Percentiles rank a stretch among this genome's conserved stretches.
These are phyloP conservation scores for Eumeta japonica DNA, from an alignment of 1,140 invertebrate species.

Conservation along the genomic window DNA sequence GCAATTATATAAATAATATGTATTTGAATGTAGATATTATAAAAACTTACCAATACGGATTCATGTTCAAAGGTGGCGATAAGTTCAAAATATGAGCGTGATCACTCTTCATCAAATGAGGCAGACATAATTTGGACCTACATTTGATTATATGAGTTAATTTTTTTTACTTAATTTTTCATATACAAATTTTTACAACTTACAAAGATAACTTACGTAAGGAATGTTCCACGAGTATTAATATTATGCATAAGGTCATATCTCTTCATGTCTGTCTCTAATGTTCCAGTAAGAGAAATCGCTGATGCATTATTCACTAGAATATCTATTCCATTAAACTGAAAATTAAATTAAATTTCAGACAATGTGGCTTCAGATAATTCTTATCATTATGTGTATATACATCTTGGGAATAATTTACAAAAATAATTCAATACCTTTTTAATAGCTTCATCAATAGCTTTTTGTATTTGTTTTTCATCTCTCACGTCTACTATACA, in stretches of 20 bases:
- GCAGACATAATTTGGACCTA: slow-evolving; percentile 91
- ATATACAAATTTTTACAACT: too few relatives aligned
- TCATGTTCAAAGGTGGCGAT: slow-evolving; percentile 91
- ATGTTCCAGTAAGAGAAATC: slow-evolving; percentile 86
- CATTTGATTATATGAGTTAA: slow-evolving; percentile 8
- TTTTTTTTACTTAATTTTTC: too few relatives aligned
- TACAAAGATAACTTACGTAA: slow-evolving; percentile 87
- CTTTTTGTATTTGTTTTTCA: slow-evolving; percentile 77
- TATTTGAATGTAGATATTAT: background rate
- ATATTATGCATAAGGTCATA: slow-evolving; percentile 93
- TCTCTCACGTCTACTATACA: slow-evolving; percentile 93
- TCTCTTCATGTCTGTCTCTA: slow-evolving; percentile 90
- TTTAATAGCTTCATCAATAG: slow-evolving; percentile 84
- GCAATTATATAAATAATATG: background rate
- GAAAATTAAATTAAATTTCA: slow-evolving; percentile 13
- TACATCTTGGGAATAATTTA: background rate
- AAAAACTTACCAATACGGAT: slow-evolving; percentile 70
- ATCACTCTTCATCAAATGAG: slow-evolving; percentile 82
- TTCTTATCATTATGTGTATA: background rate
- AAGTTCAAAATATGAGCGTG: slow-evolving; percentile 97
- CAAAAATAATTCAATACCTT: slow-evolving; percentile 47
- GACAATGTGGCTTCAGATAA: background rate
- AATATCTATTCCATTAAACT: slow-evolving; percentile 96
- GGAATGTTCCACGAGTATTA: slow-evolving; percentile 89
- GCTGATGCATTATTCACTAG: slow-evolving; percentile 96